Evolutionary conservation across 2,888 invertebrate species (phyloP).

Genomic region (Pristionchus japonicus): DNA sequence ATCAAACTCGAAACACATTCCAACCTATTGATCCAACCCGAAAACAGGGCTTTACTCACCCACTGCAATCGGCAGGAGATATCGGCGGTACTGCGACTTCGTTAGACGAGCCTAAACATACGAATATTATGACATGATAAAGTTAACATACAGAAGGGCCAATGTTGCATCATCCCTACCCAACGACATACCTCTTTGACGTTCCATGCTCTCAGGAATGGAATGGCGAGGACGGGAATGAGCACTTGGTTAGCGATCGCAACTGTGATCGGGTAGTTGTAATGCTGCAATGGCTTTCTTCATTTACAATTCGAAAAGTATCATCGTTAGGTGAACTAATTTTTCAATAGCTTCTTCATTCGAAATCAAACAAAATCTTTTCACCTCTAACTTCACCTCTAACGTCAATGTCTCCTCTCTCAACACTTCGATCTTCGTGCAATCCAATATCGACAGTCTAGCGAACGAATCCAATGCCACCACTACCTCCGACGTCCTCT

Average conservation of each 20-base stretch:
- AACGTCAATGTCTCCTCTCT: too few relatives aligned
- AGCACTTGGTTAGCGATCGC: constrained; percentile 64
- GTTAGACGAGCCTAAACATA: constrained; percentile 46
- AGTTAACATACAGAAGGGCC: too few relatives aligned
- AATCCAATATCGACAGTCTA: too few relatives aligned
- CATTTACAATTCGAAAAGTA: neutral
- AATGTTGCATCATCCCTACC: neutral
- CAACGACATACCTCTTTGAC: constrained; percentile 26
- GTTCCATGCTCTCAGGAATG: constrained; percentile 56
- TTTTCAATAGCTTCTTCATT: neutral
- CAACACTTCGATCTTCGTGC: too few relatives aligned
- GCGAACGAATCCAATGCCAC: too few relatives aligned
- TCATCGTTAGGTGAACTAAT: neutral
- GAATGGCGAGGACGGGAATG: constrained; percentile 62
- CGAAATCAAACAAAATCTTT: neutral
- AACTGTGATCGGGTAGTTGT: constrained; percentile 67
- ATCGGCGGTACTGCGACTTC: constrained; percentile 49
- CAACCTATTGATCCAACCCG: neutral
- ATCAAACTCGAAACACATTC: too few relatives aligned
- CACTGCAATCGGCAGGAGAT: constrained; percentile 64
- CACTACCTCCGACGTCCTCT: too few relatives aligned
- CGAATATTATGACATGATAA: too few relatives aligned
- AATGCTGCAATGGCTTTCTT: constrained; percentile 52
- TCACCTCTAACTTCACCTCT: too few relatives aligned
- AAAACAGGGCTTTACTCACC: too few relatives aligned